A percentile compares a stretch with the other conserved stretches of the same genome.
phyloP scores from a whole-genome alignment of 53 echinoderm and acorn worm genomes.

The Hippasteria phrygiana region DNA sequence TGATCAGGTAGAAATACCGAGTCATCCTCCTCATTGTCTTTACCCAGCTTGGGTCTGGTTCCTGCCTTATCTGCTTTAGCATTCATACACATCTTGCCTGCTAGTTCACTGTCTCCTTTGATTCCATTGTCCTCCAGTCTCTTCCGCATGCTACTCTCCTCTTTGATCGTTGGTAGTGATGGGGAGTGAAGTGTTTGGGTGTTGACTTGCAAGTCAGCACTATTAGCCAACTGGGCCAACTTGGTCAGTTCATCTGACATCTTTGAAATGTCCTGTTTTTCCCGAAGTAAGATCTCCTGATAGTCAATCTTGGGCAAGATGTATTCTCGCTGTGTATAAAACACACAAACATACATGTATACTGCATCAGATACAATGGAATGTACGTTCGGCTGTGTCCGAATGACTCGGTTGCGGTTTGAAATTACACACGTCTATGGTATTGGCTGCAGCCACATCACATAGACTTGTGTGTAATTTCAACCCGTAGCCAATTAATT shows the following conservation, averaged over 20 bases:
- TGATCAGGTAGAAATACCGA: constrained; percentile 60
- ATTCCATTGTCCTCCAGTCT: constrained; percentile 45
- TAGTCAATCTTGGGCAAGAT: constrained; percentile 55
- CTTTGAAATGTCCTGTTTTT: constrained; percentile 60
- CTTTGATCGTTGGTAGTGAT: constrained; percentile 54
- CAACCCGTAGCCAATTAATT: too few relatives aligned
- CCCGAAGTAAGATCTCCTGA: constrained; percentile 62
- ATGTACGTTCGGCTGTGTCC: too few relatives aligned
- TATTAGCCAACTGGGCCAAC: constrained; percentile 93
- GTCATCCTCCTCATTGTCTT: constrained; percentile 45
- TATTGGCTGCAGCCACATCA: too few relatives aligned
- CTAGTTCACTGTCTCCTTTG: constrained; percentile 48
- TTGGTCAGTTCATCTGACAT: constrained; percentile 95
- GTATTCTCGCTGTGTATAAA: constrained; percentile 64
- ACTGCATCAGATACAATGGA: too few relatives aligned
- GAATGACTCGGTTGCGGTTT: too few relatives aligned
- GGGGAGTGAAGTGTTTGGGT: constrained; percentile 53
- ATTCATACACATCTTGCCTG: constrained; percentile 52
- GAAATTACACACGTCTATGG: too few relatives aligned
- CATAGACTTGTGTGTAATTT: too few relatives aligned
- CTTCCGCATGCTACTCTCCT: constrained; percentile 38
- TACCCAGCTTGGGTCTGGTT: constrained; percentile 28
- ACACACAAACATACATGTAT: not conserved
- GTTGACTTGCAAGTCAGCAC: constrained; percentile 78
- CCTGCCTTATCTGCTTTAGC: constrained; percentile 19